These are phyloP conservation scores for Orius laevigatus DNA, from an alignment of 1,140 invertebrate genomes.

Conservation along the genomic window DNA sequence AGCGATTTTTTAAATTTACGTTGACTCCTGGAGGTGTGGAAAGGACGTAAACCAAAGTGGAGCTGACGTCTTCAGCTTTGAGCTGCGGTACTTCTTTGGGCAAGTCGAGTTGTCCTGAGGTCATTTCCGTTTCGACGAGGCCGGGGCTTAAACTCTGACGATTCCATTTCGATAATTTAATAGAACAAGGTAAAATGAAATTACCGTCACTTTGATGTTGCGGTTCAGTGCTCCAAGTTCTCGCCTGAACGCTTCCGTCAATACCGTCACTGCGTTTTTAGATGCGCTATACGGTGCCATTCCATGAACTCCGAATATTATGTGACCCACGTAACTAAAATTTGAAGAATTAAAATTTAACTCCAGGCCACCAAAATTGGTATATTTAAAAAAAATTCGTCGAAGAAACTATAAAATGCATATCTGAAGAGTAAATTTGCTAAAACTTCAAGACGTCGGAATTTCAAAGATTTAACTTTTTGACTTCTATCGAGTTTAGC, in stretches of 20 bases:
- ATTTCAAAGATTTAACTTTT: no score
- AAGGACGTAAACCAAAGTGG: constrained; percentile 32
- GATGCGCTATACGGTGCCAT: constrained; percentile 32
- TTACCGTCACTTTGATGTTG: constrained; percentile 40
- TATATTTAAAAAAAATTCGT: no score
- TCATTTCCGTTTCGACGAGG: constrained; percentile 25
- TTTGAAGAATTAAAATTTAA: neutral
- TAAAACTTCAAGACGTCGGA: no score
- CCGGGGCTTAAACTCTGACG: constrained; percentile 29
- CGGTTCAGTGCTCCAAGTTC: constrained; percentile 35
- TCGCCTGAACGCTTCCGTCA: constrained; percentile 37
- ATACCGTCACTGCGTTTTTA: constrained; percentile 37
- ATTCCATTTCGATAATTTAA: constrained; percentile 7
- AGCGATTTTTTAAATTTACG: constrained; percentile 18
- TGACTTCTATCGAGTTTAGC: no score
- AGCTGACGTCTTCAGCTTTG: constrained; percentile 31
- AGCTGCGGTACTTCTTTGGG: neutral
- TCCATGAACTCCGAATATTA: constrained; percentile 1
- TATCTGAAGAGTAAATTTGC: no score
- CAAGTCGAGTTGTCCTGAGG: neutral
- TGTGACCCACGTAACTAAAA: constrained; percentile 1
- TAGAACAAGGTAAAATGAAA: constrained; percentile 20
- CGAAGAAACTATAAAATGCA: no score
- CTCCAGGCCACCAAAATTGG: no score
- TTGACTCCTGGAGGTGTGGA: constrained; percentile 33